A percentile compares a stretch with the other conserved stretches of the same genome.
Conservation (phyloP, 2,888 invertebrate genomes). For the Caenorhabditis imperialis region DNA sequence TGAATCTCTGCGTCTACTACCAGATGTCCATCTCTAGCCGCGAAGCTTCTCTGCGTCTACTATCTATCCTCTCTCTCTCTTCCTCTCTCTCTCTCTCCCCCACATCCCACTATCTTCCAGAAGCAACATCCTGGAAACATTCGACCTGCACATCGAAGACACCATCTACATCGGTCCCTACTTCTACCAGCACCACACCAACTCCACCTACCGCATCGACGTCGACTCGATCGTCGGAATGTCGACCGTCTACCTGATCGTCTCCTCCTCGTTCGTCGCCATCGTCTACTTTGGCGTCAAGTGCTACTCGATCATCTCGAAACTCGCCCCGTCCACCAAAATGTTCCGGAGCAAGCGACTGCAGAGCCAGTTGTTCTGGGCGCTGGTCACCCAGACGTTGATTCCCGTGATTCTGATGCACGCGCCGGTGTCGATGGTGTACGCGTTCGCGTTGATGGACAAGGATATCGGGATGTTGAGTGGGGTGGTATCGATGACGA, state of each 20-base stretch:
- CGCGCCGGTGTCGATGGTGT: conserved; percentile 17
- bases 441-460: conserved; percentile 17
- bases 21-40: no score
- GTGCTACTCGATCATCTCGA: conserved; percentile 22
- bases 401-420: conserved; percentile 40
- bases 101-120: no score
- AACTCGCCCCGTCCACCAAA: conserved; percentile 16
- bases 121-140: conserved; percentile 25
- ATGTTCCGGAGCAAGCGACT: conserved; percentile 14
- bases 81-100: no score
- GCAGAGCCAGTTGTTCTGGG: conserved; percentile 35
- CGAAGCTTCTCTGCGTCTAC: no score
- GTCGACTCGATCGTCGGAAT: conserved; percentile 13
- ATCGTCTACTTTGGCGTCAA: conserved; percentile 34
- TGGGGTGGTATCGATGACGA: conserved; percentile 22
- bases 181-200: conserved; percentile 21
- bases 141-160: conserved; percentile 19
- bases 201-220: conserved; percentile 11
- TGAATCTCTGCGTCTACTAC: no score
- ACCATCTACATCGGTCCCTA: conserved; percentile 34
- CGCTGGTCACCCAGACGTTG: conserved; percentile 32
- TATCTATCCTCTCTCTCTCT: no score
- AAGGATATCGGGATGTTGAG: conserved; percentile 30
- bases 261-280: conserved; percentile 20
- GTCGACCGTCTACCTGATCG: conserved; percentile 18